Evolutionary conservation across 2,888 invertebrate species (phyloP).

Genomic region (Homarus gammarus): DNA sequence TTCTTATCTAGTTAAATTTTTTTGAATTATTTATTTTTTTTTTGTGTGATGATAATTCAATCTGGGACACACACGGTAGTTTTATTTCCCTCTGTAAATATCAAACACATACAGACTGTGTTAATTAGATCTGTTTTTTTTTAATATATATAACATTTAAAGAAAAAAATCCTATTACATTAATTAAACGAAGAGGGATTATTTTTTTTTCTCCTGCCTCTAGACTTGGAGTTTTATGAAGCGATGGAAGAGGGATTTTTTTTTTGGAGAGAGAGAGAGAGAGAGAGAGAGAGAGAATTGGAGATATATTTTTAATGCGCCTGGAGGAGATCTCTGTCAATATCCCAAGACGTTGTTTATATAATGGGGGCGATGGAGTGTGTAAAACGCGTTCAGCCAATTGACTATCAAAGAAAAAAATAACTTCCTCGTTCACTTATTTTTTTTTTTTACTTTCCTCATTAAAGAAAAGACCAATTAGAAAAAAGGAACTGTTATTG

Average conservation of each 20-base stretch:
- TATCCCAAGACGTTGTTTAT: neutral
- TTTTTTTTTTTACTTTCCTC: too few species aligned
- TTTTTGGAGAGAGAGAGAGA: neutral
- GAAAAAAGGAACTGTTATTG: too few species aligned
- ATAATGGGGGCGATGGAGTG: neutral
- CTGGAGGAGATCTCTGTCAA: neutral
- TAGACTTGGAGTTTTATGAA: neutral
- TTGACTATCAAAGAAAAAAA: conserved; percentile 1
- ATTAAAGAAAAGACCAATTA: too few species aligned
- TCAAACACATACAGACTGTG: neutral
- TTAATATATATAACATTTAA: neutral
- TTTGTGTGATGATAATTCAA: neutral
- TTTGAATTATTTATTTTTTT: too few species aligned
- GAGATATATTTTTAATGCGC: neutral
- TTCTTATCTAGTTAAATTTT: too few species aligned
- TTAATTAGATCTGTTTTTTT: neutral
- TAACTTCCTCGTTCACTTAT: neutral
- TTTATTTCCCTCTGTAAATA: neutral
- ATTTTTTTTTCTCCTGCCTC: neutral
- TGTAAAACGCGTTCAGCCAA: neutral
- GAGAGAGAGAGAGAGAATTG: too few species aligned
- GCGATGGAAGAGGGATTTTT: too few species aligned
- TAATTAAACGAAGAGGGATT: neutral
- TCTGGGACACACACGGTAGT: neutral
- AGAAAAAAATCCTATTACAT: neutral